Conservation (phyloP, 2,797 vertebrate species). For the Argentina silus region DNA sequence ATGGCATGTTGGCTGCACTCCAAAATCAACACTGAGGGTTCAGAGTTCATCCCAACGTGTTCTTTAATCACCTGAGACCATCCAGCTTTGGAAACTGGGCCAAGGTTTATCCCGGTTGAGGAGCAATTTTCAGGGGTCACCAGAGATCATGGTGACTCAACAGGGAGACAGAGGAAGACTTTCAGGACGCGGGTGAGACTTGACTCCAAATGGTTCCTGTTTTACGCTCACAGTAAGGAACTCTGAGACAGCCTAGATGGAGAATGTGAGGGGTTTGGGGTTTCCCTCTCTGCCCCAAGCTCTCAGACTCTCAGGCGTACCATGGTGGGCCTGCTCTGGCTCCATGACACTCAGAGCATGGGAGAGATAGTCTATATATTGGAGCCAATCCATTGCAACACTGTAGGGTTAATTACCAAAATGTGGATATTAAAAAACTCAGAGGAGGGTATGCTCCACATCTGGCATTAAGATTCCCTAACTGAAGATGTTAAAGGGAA, state of each 20-base stretch:
- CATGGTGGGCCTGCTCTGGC: too few species aligned
- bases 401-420: neutral
- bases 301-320: neutral
- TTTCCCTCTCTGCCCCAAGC: neutral
- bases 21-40: constrained; percentile 56
- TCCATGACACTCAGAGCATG: too few species aligned
- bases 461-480: neutral
- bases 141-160: constrained; percentile 21
- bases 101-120: constrained; percentile 48
- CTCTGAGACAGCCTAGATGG: too few species aligned
- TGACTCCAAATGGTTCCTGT: neutral
- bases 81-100: constrained; percentile 52
- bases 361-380: too few species aligned
- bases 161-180: constrained; percentile 31
- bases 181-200: constrained; percentile 15
- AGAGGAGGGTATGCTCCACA: neutral
- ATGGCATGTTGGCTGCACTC: constrained; percentile 40
- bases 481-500: neutral
- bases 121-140: constrained; percentile 46
- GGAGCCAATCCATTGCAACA: neutral
- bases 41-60: constrained; percentile 48
- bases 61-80: constrained; percentile 49
- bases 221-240: too few species aligned
- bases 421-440: neutral
- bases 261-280: neutral